phyloP scores from a whole-genome alignment of 2,113 vertebrate species.

The Callipepla californica region DNA sequence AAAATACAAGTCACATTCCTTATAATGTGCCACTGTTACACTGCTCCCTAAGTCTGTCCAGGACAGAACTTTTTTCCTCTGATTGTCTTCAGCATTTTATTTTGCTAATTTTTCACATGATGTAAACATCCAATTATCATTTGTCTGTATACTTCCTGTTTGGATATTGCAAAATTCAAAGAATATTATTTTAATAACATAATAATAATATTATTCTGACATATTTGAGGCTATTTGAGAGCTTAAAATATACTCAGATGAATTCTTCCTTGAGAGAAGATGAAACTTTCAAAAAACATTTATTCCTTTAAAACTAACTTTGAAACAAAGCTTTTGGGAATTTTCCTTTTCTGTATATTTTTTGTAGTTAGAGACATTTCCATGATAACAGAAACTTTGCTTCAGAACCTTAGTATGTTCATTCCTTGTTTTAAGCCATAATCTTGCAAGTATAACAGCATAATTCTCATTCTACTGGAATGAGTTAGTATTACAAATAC shows the following conservation, averaged over 20 bases:
- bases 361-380: slow-evolving; percentile 34
- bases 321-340: neutral
- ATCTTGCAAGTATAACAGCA: slow-evolving; percentile 2
- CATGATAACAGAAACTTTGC: slow-evolving; percentile 31
- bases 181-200: neutral
- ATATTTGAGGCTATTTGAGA: neutral
- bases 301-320: neutral
- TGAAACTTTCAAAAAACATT: neutral
- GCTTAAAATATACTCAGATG: neutral
- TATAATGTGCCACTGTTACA: neutral
- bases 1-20: neutral
- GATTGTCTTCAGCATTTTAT: neutral
- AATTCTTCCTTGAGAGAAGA: neutral
- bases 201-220: neutral
- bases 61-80: neutral
- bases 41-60: neutral
- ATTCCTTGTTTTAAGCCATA: slow-evolving; percentile 13
- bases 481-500: neutral
- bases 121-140: neutral
- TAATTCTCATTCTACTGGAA: neutral
- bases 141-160: neutral
- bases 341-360: neutral
- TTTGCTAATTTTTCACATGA: neutral
- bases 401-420: slow-evolving; percentile 41
- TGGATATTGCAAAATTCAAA: neutral